Base-by-base conservation (phyloP, 2,888 invertebrate species). In the Dynastes maya region DNA sequence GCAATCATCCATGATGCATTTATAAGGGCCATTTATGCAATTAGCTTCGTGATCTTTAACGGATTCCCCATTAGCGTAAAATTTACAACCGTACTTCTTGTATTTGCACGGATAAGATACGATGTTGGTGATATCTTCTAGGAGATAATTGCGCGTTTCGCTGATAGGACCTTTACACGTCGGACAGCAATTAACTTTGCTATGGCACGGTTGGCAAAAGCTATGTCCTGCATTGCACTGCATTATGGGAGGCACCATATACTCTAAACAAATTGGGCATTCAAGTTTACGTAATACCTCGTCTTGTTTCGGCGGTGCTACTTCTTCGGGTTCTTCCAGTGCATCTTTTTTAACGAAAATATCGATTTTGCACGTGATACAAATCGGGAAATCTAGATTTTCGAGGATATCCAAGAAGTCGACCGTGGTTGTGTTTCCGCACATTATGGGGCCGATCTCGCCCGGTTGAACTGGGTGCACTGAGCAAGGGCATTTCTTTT, bases 161-260 rank as follows among this genome's bases (percentile, higher is more conserved):
- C 84, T 84, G 40, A 83, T 83, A 51, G 78, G 27, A 78, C 82
- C 83, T 32, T 79, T 67, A 78, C 88, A 88, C 8, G 83, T 82
- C 2, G 87, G 87, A 80, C 88, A 88, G 61, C 84, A 79, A 2
- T 61, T 80, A 0, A 85, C 40, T 79, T 82, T 51, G 4, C 76
- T 63, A 79, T 85, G 86, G 80, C 88, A 88, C 11, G 32, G 22
- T 16, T 77, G 76, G 80, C 88, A 88, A 45, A 88, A 84, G 78
- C 86, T 86, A 79, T 88, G 88, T 3, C 88, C 87, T 2, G 81
- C 82, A 1, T 81, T 65, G 81, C 88, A 88, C 80, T 87, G 86
- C 58, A 81, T 84, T 76, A 88, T 88, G 0, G 88, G 87, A 0
- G 87, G 86, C 4, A 86, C 80, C 85, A 88, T 86, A 70, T 86